Evolutionary conservation across 1,140 invertebrate species (phyloP), one percentile per base, ranked within the genome.

Genomic region (Hormaphis cornu): DNA sequence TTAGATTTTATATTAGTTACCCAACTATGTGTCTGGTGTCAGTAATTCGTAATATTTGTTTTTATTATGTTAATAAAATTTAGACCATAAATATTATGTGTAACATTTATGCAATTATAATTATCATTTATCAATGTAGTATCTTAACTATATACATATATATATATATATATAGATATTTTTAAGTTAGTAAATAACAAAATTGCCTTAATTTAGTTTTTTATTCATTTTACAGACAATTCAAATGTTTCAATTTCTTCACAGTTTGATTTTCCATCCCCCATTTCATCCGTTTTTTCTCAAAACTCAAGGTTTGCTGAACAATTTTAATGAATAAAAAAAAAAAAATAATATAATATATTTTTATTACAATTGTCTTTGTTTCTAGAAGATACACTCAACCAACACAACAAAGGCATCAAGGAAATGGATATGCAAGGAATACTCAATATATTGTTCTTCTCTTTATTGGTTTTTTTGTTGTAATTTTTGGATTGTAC

Each of bases 381-480:
- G 12, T 18, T 6, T 46, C 1, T 35, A 66, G 59, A 28, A 48
- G 59, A 33, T 66, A 66, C 16, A 48, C 48, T 48, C 59, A 66
- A 16, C 59, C 59, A 46, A 48, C n/a, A 46, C 59, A 48, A 33
- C 59, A 66, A 30, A 66, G 28, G 16, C 28, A 44, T 48, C 44
- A 35, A 20, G 42, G 59, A 46, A 66, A 48, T 66, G 3, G 44
- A 10, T 66, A 66, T 48, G 33, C 42, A 66, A 48, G 18, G 22
- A 66, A 66, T 24, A 66, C 59, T 20, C 59, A 66, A 22, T 66
- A 66, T 66, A 66, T 66, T 18, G 33, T 66, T n/a, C 7, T 66
- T 8, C 40, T 66, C 22, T 46, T 66, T 46, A 22, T 66, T 46
- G 24, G 8, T 9, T 66, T 66, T 46, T 66, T 66, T 48, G 44